phyloP scores from a whole-genome alignment of 2,888 invertebrate genomes.

The Chalcis sispes region DNA sequence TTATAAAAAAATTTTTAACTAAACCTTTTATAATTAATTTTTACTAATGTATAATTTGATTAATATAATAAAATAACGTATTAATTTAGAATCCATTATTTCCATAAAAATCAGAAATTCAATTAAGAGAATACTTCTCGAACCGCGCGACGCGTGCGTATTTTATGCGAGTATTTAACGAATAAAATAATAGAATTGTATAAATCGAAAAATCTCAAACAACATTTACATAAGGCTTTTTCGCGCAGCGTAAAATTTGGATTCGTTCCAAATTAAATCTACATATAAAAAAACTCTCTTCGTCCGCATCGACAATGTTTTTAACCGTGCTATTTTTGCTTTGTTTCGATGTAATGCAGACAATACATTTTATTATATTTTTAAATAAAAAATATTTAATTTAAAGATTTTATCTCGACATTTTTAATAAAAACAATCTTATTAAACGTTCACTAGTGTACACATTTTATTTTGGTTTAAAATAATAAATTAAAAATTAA shows the following conservation, averaged over 20 bases:
- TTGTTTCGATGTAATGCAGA: background rate
- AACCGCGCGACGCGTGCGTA: too few relatives aligned
- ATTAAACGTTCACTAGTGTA: too few relatives aligned
- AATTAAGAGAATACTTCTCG: too few relatives aligned
- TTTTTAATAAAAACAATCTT: too few relatives aligned
- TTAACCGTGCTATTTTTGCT: background rate
- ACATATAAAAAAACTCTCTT: background rate
- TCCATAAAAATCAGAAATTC: too few relatives aligned
- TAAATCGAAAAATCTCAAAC: background rate
- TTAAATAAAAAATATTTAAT: background rate
- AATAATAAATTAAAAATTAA: too few relatives aligned
- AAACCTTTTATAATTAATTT: too few relatives aligned
- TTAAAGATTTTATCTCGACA: background rate
- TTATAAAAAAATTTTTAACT: too few relatives aligned
- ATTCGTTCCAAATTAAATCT: constrained; percentile 28
- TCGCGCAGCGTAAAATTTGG: constrained; percentile 2
- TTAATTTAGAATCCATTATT: too few relatives aligned
- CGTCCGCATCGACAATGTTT: background rate
- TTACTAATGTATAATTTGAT: too few relatives aligned
- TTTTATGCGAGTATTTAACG: background rate
- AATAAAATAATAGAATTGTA: background rate
- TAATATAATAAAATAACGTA: too few relatives aligned
- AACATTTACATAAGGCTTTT: constrained; percentile 21
- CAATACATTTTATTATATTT: background rate
- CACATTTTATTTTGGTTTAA: too few relatives aligned